Evolutionary conservation across 2,113 vertebrate genomes (phyloP), one percentile per base, ranked within the genome.

Genomic region (Sylvicapra grimmia): DNA sequence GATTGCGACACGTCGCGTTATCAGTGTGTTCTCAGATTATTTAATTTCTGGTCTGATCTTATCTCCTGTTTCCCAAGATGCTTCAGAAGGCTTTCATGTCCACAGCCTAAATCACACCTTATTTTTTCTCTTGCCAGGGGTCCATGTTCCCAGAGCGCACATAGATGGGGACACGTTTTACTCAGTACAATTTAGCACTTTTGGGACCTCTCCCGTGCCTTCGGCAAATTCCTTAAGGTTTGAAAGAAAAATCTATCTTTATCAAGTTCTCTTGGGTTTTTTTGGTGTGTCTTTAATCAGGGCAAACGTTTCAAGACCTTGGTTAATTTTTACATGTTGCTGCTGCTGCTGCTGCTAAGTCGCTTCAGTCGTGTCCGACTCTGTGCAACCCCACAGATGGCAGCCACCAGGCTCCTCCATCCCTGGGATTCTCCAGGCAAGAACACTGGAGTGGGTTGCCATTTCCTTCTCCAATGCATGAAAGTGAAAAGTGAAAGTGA

Each of bases 41-140:
- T 98, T 95, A 85, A 95, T 91, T 97, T 97, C 93, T 97, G 90
- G 87, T 90, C 92, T 87, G 97, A 98, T 98, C 96, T 98, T 98
- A 98, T 98, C 97, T 96, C 54, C 8, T 29, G 1, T 96, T 98
- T 98, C 97, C 94, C 98, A 97, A 95, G 97, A 95, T 91, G 95
- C 40, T 96, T 59, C 89, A 86, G 93, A 96, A 91, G 68, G 59
- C 54, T 97, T 97, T 95, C 86, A 54, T 44, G 95, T 97, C 89
- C 93, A 61, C n/a, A 93, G 93, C 83, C 90, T 94, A 72, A 80
- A 44, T 56, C 33, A 92, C 16, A 16, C 84, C 84, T 29, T 90
- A 97, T 97, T 96, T 97, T 87, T 96, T 98, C 97, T 96, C 49
- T 83, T 97, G 98, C 97, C 97, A 98, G 96, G 80, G 53, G 79